Evolutionary conservation across 2,888 invertebrate species (phyloP).

Genomic region (Trachelus iudaicus): DNA sequence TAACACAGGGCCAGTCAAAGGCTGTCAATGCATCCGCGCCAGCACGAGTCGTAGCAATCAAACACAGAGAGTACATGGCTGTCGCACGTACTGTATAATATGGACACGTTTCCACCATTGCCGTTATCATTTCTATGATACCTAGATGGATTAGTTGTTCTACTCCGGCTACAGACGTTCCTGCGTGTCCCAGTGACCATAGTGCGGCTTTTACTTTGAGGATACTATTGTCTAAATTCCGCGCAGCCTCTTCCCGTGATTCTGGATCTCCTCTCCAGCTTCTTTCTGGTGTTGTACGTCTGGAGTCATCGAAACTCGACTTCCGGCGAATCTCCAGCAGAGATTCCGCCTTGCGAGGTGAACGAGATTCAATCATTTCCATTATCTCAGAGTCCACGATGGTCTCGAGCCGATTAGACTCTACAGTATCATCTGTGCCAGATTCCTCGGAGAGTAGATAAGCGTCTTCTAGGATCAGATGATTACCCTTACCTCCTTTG

Average conservation of each 20-base stretch:
- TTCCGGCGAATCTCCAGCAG: conserved; percentile 51
- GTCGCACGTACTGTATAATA: conserved; percentile 92
- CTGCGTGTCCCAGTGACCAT: conserved; percentile 90
- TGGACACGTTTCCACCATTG: conserved; percentile 81
- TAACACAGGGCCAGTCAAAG: conserved; percentile 59
- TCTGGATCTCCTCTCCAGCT: conserved; percentile 47
- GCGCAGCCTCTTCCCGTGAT: conserved; percentile 40
- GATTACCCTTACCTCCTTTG: conserved; percentile 38
- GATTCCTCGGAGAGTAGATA: conserved; percentile 49
- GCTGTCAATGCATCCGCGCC: conserved; percentile 80
- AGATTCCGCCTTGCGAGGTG: conserved; percentile 44
- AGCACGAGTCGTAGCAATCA: conserved; percentile 84
- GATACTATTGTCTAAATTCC: conserved; percentile 63
- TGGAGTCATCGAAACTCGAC: conserved; percentile 56
- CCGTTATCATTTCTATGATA: conserved; percentile 68
- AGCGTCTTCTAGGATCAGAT: conserved; percentile 40
- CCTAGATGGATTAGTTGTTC: conserved; percentile 75
- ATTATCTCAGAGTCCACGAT: conserved; percentile 57
- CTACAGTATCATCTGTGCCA: conserved; percentile 44
- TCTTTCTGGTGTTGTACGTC: conserved; percentile 56
- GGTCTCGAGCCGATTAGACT: conserved; percentile 55
- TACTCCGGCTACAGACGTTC: conserved; percentile 81
- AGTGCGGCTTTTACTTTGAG: conserved; percentile 86
- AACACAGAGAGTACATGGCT: conserved; percentile 87
- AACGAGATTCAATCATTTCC: conserved; percentile 36